Evolutionary conservation across 2,888 invertebrate species (phyloP), one percentile per base, ranked within the genome.

Genomic region (Pyrochroa serraticornis): DNA sequence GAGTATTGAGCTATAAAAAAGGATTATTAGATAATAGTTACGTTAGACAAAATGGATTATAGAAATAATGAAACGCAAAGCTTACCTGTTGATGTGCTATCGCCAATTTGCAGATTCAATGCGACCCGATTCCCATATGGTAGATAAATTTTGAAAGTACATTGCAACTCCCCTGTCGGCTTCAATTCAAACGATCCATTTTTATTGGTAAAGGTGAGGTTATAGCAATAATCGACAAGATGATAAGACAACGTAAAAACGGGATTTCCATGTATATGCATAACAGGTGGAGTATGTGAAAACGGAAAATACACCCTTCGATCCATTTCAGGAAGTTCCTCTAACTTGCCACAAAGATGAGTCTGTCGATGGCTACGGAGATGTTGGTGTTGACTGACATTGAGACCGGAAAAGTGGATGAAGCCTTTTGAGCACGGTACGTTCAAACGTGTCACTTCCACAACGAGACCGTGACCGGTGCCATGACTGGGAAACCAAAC

Each of bases 191-290:
- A 86, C 70, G 87, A 85, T 72, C 85, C 88, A 80, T 87, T 88
- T 64, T 83, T 82, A 48, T 81, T 80, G 66, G 83, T 82, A 65
- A 88, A 82, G 33, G 87, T 85, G 63, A 89, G 84, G 75, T 89
- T 87, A 74, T 89, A 88, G 70, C 90, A 90, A 74, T 86, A 85
- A 78, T 90, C 89, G 57, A 89, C 89, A 68, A 85, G 78, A 72
- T 84, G 85, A 80, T 86, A 89, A 68, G 80, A 81, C 69, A 88
- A 82, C 75, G 85, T 83, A 82, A 89, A 89, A 77, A 86, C 83
- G 54, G 88, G 88, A 75, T 82, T 82, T 60, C 86, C 87, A 70
- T 84, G 84, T 52, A 87, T 77, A 69, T 83, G 83, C 62, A 88
- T 74, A 37, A 81, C 80, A 3, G 83, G 83, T 31, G 70, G 74